phyloP scores from a whole-genome alignment of 2,888 invertebrate species.

The Torymus tubicola region DNA sequence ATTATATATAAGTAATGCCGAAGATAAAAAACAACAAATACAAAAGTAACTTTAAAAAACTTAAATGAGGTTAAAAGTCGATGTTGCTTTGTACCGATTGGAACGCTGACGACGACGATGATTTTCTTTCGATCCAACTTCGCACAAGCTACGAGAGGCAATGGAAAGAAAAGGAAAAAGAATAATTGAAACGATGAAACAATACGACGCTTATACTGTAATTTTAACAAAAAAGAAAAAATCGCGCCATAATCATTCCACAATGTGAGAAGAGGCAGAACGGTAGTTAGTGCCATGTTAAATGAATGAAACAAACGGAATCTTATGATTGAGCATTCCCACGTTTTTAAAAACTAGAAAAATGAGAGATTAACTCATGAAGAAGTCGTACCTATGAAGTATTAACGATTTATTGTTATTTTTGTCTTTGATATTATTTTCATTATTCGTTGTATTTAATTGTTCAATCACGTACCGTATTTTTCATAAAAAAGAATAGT shows the following conservation, averaged over 20 bases:
- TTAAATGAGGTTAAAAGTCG: conserved; percentile 20
- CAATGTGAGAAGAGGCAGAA: conserved; percentile 46
- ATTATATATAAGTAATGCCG: conserved; percentile 42
- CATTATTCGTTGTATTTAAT: no score
- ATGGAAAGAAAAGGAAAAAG: conserved; percentile 44
- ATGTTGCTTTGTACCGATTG: conserved; percentile 44
- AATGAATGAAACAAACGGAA: conserved; percentile 41
- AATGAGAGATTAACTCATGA: conserved; percentile 46
- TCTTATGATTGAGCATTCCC: conserved; percentile 50
- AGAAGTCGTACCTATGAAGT: conserved; percentile 53
- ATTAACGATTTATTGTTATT: conserved; percentile 49
- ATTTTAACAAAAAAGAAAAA: conserved; percentile 53
- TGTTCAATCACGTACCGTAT: neutral
- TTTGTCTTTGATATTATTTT: no score
- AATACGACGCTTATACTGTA: conserved; percentile 59
- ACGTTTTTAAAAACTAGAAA: conserved; percentile 42
- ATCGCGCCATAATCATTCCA: conserved; percentile 61
- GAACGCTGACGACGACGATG: conserved; percentile 29
- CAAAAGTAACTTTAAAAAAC: conserved; percentile 17
- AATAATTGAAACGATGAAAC: conserved; percentile 47
- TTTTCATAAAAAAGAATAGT: neutral
- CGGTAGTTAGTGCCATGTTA: conserved; percentile 60
- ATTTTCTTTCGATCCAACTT: conserved; percentile 39
- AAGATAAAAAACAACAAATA: conserved; percentile 14
- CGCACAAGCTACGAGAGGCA: conserved; percentile 34